These are phyloP conservation scores for Tragopan temminckii DNA, from an alignment of 2,797 vertebrate genomes.

Conservation along the genomic window DNA sequence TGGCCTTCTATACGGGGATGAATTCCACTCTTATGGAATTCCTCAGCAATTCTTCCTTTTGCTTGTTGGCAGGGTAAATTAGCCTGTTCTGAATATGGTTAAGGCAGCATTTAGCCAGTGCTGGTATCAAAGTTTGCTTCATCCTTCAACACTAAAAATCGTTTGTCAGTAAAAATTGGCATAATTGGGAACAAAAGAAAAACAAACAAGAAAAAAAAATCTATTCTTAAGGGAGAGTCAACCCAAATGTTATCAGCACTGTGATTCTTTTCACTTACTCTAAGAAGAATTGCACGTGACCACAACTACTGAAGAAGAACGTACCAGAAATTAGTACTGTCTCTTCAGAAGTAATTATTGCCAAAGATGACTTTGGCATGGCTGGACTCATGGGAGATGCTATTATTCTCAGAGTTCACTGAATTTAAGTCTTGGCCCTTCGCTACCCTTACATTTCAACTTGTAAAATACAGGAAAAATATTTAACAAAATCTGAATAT, in stretches of 20 bases:
- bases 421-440: not conserved
- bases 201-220: not conserved
- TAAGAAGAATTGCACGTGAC: not conserved
- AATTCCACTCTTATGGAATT: constrained; percentile 44
- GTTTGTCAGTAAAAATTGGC: not conserved
- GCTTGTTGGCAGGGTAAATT: not conserved
- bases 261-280: not conserved
- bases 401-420: not conserved
- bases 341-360: constrained; percentile 10
- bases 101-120: rapidly evolving
- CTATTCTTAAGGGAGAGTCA: not conserved
- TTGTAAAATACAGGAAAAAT: not conserved
- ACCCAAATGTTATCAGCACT: not conserved
- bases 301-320: not conserved
- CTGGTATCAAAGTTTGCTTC: not conserved
- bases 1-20: not conserved
- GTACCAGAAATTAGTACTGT: not conserved
- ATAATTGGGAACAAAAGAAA: not conserved
- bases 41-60: not conserved
- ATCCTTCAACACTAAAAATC: not conserved
- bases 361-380: not conserved
- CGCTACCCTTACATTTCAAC: not conserved
- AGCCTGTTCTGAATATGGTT: not conserved
- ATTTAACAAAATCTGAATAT: not conserved
- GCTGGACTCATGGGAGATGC: not conserved